Conservation (phyloP, 1,140 invertebrate species). For the Neuroterus valhalla region DNA sequence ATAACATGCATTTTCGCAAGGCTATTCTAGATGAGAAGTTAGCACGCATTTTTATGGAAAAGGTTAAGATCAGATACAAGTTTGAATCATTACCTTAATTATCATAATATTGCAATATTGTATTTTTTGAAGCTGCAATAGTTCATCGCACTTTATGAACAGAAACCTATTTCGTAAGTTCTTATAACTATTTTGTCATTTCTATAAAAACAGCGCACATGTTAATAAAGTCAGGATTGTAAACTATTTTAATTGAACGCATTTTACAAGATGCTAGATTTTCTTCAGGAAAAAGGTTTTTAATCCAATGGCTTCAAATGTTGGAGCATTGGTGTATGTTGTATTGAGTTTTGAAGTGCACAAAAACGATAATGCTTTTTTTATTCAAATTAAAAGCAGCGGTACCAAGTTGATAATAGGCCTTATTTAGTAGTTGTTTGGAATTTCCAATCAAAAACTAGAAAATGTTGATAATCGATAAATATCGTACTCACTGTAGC, state of each 20-base stretch:
- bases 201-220: slow-evolving; percentile 2
- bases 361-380: background rate
- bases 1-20: background rate
- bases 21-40: background rate
- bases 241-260: background rate
- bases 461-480: background rate
- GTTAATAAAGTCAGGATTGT: background rate
- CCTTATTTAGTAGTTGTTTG: background rate
- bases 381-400: background rate
- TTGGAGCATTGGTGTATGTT: background rate
- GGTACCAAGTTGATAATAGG: background rate
- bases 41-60: background rate
- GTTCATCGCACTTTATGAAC: slow-evolving; percentile 5
- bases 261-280: no score
- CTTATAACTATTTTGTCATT: background rate
- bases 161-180: background rate
- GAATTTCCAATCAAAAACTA: background rate
- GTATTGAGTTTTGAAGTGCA: background rate
- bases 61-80: background rate
- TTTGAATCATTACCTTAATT: slow-evolving; percentile 1
- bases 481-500: background rate
- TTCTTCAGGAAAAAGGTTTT: no score
- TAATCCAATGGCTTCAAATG: no score
- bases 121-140: background rate
- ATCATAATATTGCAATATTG: background rate